Evolutionary conservation across 2,113 vertebrate genomes (phyloP), one percentile per base, ranked within the genome.

Genomic region (Bubo scandiacus): DNA sequence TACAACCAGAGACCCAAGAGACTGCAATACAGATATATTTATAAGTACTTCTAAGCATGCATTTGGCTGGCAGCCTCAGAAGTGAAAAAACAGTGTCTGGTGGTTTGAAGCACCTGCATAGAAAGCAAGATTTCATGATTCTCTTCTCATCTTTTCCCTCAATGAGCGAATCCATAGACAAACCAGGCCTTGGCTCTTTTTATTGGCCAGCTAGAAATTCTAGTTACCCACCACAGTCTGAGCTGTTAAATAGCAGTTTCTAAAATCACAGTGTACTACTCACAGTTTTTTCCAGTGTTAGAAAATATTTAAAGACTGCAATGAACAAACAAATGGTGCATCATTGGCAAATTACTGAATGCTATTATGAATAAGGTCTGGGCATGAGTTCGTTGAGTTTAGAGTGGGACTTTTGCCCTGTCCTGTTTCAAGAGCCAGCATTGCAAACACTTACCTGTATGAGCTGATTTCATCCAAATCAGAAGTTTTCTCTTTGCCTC

Each of bases 61-160:
- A 8, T 80, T 96, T 94, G 66, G 36, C 89, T 82, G 66, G 49
- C 54, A 80, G 74, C 57, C 34, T 87, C 78, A 25, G 58, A 79
- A 75, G 36, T 54, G 36, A 36, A 74, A 63, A 77, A 72, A 22
- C 45, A n/a, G 12, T 2, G 1, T 66, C 59, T 81, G 59, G 55
- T 59, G 55, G 18, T 63, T 72, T 84, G 86, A 43, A 91, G 61
- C 42, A 78, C 47, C 94, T 81, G 77, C 40, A 49, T 49, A 54
- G 40, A 82, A 91, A 79, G 16, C 54, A 77, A 32, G 42, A 54
- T 82, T 65, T 54, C 30, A 6, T 72, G 2, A 15, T 59, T 75
- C 36, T 61, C 26, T 75, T 82, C 63, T 78, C 58, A 49, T 58
- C 70, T 88, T 19, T 52, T 16, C 40, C 19, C 32, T 43, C 61